A percentile compares a stretch with the other conserved stretches of the same genome.
phyloP scores from a whole-genome alignment of 2,113 vertebrate species.

The Morone chrysops region DNA sequence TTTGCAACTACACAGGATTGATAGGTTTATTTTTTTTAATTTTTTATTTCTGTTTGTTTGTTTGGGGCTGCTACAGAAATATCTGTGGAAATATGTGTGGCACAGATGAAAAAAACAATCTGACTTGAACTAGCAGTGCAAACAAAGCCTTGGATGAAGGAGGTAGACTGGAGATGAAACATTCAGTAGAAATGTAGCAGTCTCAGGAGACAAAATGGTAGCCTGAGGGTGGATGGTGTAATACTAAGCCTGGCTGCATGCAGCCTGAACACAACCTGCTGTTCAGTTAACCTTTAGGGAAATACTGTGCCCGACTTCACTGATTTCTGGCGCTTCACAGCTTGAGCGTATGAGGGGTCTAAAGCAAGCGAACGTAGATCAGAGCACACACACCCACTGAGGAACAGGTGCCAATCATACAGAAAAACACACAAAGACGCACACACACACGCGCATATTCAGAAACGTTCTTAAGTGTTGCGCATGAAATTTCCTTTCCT shows the following conservation, averaged over 20 bases:
- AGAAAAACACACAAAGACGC: conserved; percentile 3
- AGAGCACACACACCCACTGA: conserved; percentile 49
- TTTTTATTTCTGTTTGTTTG: not conserved
- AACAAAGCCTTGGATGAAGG: conserved; percentile 70
- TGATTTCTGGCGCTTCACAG: conserved; percentile 64
- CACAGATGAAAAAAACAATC: conserved; percentile 56
- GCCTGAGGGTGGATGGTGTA: conserved; percentile 78
- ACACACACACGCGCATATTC: conserved; percentile 6
- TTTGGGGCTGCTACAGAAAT: conserved; percentile 43
- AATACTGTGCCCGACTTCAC: conserved; percentile 65
- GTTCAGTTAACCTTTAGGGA: conserved; percentile 76
- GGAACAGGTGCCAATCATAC: conserved; percentile 70
- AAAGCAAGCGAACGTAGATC: conserved; percentile 60
- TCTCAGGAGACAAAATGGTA: conserved; percentile 67
- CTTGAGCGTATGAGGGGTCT: conserved; percentile 52
- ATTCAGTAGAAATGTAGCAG: conserved; percentile 43
- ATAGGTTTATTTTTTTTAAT: not conserved
- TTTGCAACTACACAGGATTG: conserved; percentile 12
- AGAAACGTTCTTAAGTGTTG: conserved; percentile 13
- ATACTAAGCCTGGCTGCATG: conserved; percentile 71
- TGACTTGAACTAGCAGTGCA: conserved; percentile 50
- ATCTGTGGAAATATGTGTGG: conserved; percentile 42
- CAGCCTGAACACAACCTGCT: conserved; percentile 73
- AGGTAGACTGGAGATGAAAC: conserved; percentile 73
- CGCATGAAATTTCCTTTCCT: conserved; percentile 21